Evolutionary conservation across 1,140 invertebrate genomes (phyloP).

Genomic region (Notospermus geniculatus): DNA sequence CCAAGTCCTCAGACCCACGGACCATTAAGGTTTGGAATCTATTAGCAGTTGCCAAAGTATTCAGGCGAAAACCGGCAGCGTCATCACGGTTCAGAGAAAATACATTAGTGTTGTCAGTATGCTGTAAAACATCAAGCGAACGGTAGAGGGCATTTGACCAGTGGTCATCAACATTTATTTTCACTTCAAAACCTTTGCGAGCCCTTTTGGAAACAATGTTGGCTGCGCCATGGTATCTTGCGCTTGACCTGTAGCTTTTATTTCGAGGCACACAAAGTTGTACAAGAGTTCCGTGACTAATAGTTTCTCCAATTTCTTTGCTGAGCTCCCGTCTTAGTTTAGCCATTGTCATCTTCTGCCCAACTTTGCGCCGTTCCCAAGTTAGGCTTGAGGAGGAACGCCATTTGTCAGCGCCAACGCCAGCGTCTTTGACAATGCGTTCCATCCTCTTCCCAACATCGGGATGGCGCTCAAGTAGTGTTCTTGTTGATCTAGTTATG

Average conservation of each 20-base stretch:
- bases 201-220: constrained; percentile 9
- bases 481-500: not conserved
- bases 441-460: constrained; percentile 5
- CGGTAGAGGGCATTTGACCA: constrained; percentile 1
- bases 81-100: constrained; percentile 3
- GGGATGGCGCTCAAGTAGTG: not conserved
- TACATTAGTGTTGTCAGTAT: constrained; percentile 6
- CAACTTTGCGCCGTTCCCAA: constrained; percentile 2
- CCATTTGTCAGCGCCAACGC: constrained; percentile 5
- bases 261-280: not conserved
- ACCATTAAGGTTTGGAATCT: constrained; percentile 1
- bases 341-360: constrained; percentile 6
- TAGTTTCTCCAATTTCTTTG: constrained; percentile 5
- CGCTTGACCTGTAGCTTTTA: not conserved
- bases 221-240: constrained; percentile 7
- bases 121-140: not conserved
- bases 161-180: constrained; percentile 9
- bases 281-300: not conserved
- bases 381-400: constrained; percentile 7
- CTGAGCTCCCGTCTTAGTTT: not conserved
- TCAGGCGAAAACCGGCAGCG: constrained; percentile 1
- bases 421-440: not conserved
- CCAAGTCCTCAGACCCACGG: constrained; percentile 5
- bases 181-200: constrained; percentile 2
- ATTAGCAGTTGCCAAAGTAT: constrained; percentile 4